Evolutionary conservation across 2,888 invertebrate species (phyloP).

Genomic region (Epinotia nisella): DNA sequence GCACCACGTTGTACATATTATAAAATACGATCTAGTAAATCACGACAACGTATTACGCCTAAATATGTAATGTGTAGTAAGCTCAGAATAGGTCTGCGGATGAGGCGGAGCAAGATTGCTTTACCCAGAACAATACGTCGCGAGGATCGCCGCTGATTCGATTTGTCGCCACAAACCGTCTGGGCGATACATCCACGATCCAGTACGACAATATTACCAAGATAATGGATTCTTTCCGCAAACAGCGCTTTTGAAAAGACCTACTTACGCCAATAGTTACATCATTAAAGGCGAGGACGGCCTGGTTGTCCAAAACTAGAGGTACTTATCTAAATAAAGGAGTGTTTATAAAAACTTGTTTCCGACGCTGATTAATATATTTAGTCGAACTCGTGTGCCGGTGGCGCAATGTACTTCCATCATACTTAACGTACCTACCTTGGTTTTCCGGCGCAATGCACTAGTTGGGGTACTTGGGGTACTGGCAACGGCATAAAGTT

Average conservation of each 20-base stretch:
- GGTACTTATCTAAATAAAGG: no score
- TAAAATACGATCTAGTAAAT: not conserved
- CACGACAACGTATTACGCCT: not conserved
- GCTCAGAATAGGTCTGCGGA: not conserved
- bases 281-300: not conserved
- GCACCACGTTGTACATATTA: no score
- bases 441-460: no score
- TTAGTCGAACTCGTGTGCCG: no score
- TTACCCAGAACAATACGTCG: not conserved
- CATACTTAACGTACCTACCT: no score
- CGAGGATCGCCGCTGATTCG: constrained; percentile 1
- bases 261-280: not conserved
- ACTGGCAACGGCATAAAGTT: no score
- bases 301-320: no score
- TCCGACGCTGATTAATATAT: no score
- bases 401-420: no score
- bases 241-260: not conserved
- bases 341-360: no score
- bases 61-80: not conserved
- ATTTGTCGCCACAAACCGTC: not conserved
- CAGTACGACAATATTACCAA: not conserved
- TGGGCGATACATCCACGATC: not conserved
- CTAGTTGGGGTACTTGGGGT: no score
- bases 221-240: not conserved
- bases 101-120: not conserved